Evolutionary conservation across 2,888 invertebrate genomes (phyloP).

Genomic region (Drosophila fulvimacula): DNA sequence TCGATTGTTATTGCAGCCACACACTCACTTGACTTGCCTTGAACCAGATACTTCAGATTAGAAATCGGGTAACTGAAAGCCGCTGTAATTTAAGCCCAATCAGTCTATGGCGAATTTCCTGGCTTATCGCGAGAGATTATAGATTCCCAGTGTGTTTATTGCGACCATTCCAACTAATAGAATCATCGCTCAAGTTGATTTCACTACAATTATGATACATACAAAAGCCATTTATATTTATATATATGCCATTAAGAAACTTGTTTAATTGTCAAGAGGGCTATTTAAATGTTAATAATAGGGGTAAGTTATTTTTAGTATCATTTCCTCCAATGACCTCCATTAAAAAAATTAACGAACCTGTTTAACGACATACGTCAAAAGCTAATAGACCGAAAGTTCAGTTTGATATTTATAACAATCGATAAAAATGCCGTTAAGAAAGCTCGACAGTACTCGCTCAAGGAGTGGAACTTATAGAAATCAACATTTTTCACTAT

Average conservation of each 20-base stretch:
- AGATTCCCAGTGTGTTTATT: constrained; percentile 10
- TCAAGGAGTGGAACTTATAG: not conserved
- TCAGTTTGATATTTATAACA: not conserved
- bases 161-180: too few relatives aligned
- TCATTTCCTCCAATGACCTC: constrained; percentile 2
- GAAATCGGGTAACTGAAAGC: constrained; percentile 9
- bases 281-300: constrained; percentile 14
- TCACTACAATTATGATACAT: constrained; percentile 1
- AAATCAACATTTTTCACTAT: not conserved
- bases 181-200: constrained; percentile 10
- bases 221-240: not conserved
- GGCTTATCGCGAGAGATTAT: constrained; percentile 20
- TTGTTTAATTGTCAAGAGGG: constrained; percentile 1
- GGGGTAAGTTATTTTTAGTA: constrained; percentile 8
- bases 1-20: constrained; percentile 10
- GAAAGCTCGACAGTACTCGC: not conserved
- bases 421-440: constrained; percentile 6
- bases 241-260: not conserved
- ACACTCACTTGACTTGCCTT: constrained; percentile 45
- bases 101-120: constrained; percentile 1
- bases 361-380: constrained; percentile 7
- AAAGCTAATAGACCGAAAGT: not conserved
- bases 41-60: constrained; percentile 37
- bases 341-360: constrained; percentile 3
- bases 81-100: not conserved